These are phyloP conservation scores for Helogale parvula DNA, from an alignment of 2,113 vertebrate species.

Conservation along the genomic window DNA sequence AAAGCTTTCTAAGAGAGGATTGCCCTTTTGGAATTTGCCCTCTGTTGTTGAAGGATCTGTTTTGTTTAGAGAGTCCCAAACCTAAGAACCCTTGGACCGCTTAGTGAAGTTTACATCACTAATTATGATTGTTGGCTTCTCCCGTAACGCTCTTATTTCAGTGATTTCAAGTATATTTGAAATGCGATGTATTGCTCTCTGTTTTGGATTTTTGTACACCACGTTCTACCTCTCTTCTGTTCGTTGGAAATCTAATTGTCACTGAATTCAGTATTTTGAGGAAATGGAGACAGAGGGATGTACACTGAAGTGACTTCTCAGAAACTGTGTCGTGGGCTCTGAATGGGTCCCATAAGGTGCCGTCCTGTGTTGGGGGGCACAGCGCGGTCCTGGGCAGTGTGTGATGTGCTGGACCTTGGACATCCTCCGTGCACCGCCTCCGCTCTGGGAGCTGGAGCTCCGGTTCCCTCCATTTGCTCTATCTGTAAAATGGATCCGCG, in stretches of 20 bases:
- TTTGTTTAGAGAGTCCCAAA: background rate
- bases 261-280: background rate
- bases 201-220: background rate
- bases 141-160: background rate
- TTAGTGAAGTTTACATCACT: background rate
- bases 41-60: background rate
- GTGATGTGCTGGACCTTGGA: accelerated
- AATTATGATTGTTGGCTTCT: background rate
- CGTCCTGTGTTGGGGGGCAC: accelerated
- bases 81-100: background rate
- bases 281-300: background rate
- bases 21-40: background rate
- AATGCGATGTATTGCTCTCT: background rate
- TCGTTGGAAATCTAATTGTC: background rate
- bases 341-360: background rate
- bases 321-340: background rate
- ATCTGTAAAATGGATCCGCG: background rate
- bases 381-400: accelerated
- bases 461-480: background rate
- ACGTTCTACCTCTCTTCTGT: background rate
- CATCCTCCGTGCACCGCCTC: accelerated
- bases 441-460: no score
- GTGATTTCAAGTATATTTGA: background rate
- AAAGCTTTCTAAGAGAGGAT: background rate
- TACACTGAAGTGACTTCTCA: background rate